These are phyloP conservation scores for Patiria miniata DNA, from an alignment of 35 echinoderm and acorn worm genomes.

Conservation along the genomic window DNA sequence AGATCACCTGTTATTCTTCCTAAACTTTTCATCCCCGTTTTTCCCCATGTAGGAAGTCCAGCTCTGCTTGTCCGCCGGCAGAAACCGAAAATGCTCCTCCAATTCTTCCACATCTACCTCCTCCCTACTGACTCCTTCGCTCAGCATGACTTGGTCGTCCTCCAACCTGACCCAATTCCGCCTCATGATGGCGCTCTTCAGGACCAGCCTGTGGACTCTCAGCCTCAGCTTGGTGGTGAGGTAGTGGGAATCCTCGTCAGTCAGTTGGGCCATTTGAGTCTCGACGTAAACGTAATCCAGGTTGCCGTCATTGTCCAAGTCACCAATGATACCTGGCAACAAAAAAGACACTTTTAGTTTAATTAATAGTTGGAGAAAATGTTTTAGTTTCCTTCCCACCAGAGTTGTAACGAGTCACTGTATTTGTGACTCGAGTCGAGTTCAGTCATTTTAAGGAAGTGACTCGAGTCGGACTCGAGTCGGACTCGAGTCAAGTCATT, in stretches of 20 bases:
- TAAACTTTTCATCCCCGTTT: not conserved
- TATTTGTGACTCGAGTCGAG: no score
- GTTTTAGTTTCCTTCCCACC: no score
- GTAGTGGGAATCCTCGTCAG: not conserved
- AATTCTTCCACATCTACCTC: not conserved
- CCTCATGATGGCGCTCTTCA: constrained; percentile 16
- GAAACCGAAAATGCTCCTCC: constrained; percentile 40
- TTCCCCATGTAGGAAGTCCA: constrained; percentile 61
- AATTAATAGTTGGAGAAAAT: not conserved
- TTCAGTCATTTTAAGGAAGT: no score
- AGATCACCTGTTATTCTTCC: not conserved
- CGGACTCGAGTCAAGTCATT: no score
- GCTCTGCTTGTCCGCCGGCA: constrained; percentile 30
- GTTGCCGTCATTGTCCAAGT: constrained; percentile 45
- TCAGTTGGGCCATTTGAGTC: not conserved
- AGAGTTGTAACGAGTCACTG: no score
- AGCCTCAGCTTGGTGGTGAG: not conserved
- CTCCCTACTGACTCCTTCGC: not conserved
- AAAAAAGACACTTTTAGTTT: not conserved
- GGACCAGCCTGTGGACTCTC: constrained; percentile 9
- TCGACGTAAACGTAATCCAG: constrained; percentile 24
- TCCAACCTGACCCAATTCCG: not conserved
- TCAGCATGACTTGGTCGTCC: not conserved
- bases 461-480: no score
- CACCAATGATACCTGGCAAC: constrained; percentile 56